These are phyloP conservation scores for Epirrhoe tristata DNA, from an alignment of 2,888 invertebrate species.

Conservation along the genomic window DNA sequence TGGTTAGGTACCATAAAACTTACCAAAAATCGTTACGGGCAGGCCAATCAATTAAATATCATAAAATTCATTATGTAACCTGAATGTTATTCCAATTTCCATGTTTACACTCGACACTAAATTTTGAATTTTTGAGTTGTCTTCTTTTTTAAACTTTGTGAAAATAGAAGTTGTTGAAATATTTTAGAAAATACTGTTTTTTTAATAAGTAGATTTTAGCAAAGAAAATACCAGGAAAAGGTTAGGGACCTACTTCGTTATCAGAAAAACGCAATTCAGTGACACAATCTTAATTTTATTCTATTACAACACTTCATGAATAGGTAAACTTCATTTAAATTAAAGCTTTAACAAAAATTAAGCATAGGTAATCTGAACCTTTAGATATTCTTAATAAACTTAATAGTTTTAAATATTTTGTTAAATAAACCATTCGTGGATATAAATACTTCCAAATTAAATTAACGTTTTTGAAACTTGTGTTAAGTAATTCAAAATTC, in stretches of 20 bases:
- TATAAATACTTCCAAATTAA: slow-evolving; percentile 41
- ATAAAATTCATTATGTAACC: too few relatives aligned
- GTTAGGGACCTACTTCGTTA: slow-evolving; percentile 3
- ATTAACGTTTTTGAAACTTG: slow-evolving; percentile 56
- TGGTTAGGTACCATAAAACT: too few relatives aligned
- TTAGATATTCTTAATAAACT: not conserved
- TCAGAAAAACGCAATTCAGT: slow-evolving; percentile 47
- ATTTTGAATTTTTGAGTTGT: too few relatives aligned
- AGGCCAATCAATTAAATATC: too few relatives aligned
- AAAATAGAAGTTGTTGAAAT: too few relatives aligned
- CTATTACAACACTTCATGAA: slow-evolving; percentile 73
- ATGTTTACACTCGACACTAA: too few relatives aligned
- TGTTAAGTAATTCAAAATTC: slow-evolving; percentile 52
- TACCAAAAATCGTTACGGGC: too few relatives aligned
- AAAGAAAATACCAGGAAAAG: not conserved
- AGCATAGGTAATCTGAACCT: slow-evolving; percentile 49
- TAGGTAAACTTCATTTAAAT: slow-evolving; percentile 58
- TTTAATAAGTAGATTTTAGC: not conserved
- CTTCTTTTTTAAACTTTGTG: too few relatives aligned
- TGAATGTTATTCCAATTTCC: too few relatives aligned
- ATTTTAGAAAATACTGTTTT: not conserved
- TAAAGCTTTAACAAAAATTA: slow-evolving; percentile 58
- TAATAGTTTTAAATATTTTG: not conserved
- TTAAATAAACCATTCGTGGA: not conserved
- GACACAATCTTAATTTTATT: slow-evolving; percentile 75